Evolutionary conservation across 2,113 vertebrate species (phyloP).

Genomic region (Pelmatolapia mariae): DNA sequence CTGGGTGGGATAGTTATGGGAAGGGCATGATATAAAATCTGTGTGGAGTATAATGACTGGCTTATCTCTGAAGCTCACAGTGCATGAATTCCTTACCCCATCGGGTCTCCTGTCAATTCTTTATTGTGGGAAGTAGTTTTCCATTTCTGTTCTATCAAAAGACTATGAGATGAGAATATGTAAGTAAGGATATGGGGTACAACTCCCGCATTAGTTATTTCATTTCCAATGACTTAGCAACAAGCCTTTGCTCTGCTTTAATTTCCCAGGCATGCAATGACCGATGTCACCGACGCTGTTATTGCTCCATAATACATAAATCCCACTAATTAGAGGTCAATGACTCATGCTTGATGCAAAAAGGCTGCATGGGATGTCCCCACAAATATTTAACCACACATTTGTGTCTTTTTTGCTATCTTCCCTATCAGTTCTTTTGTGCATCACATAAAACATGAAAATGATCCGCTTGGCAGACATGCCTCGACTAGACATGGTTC

Average conservation of each 20-base stretch:
- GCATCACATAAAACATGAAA: slow-evolving; percentile 31
- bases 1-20: not conserved
- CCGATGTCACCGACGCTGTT: slow-evolving; percentile 1
- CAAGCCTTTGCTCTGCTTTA: not conserved
- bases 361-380: not conserved
- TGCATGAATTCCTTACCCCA: not conserved
- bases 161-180: slow-evolving; percentile 1
- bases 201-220: not conserved
- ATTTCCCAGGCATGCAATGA: slow-evolving; percentile 14
- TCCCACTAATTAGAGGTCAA: slow-evolving; percentile 53
- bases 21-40: slow-evolving; percentile 3
- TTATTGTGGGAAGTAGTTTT: not conserved
- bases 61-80: slow-evolving; percentile 8
- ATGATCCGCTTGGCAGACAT: slow-evolving; percentile 11
- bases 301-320: slow-evolving; percentile 43
- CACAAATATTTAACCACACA: not conserved
- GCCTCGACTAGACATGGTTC: slow-evolving; percentile 9
- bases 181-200: not conserved
- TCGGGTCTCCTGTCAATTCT: slow-evolving; percentile 2
- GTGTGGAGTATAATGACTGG: slow-evolving; percentile 11
- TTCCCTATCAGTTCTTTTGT: slow-evolving; percentile 1
- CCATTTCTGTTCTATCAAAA: slow-evolving; percentile 2
- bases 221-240: slow-evolving; percentile 2
- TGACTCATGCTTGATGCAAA: slow-evolving; percentile 45
- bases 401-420: not conserved